A percentile compares a stretch with the other conserved stretches of the same genome.
These are phyloP conservation scores for Toxonevra muliebris DNA, from an alignment of 2,888 invertebrate species.

Conservation along the genomic window DNA sequence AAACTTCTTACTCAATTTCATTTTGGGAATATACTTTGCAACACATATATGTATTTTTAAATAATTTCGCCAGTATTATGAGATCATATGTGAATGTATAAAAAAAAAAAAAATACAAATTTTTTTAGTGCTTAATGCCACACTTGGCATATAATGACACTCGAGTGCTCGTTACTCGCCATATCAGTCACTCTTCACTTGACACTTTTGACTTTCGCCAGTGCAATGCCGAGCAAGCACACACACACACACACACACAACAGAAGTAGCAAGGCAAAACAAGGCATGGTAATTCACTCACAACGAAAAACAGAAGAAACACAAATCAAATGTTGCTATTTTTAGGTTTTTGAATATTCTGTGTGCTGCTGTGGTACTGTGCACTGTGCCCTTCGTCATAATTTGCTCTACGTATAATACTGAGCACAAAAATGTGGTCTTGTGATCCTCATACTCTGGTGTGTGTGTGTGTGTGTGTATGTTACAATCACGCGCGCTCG, in stretches of 20 bases:
- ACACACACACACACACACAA: slow-evolving; percentile 15
- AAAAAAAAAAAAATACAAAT: too few relatives aligned
- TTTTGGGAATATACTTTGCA: too few relatives aligned
- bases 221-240: slow-evolving; percentile 7
- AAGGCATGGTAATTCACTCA: neutral
- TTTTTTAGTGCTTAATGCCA: slow-evolving; percentile 29
- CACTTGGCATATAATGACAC: slow-evolving; percentile 47
- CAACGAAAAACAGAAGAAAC: too few relatives aligned
- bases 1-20: too few relatives aligned
- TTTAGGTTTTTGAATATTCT: neutral
- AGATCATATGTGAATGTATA: too few relatives aligned
- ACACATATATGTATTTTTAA: too few relatives aligned
- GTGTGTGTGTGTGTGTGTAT: neutral
- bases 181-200: slow-evolving; percentile 63
- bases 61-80: too few relatives aligned
- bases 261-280: slow-evolving; percentile 17
- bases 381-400: too few relatives aligned
- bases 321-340: too few relatives aligned
- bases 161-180: slow-evolving; percentile 57
- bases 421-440: too few relatives aligned
- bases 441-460: neutral
- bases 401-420: too few relatives aligned
- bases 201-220: slow-evolving; percentile 55
- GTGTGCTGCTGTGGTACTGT: neutral
- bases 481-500: neutral